Evolutionary conservation across 1,140 invertebrate genomes (phyloP), one percentile per base, ranked within the genome.

Genomic region (Globodera ellingtonae): DNA sequence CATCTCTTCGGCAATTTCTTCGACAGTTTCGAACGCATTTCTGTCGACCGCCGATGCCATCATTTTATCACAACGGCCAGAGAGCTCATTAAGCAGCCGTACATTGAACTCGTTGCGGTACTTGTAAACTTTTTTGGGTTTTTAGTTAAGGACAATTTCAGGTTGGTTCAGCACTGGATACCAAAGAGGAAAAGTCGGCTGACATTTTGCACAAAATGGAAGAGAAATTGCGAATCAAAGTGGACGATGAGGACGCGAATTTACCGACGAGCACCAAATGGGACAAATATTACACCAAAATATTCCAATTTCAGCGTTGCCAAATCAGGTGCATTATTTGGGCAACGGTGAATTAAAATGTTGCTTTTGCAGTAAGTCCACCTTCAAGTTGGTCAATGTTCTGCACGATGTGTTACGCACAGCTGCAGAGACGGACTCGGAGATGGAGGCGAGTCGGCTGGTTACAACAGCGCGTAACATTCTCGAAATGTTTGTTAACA

Each of bases 391-490:
- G 35, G 79, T 84, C 7, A 44, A 67, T 66, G 35, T 83, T 21
- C 18, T 83, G 6, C 18, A 70, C 10, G 83, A 84, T 15, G 59
- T 85, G 21, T 56, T 83, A 18, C 13, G 79, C 7, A n/a, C 72
- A 4, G 70, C 82, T 24, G 47, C 67, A 3, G 83, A 85, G 8
- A 47, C 83, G 3, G 56, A 56, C 24, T 56, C 84, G 44, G 83
- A 83, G 46, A 62, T 85, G 13, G 82, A 84, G 48, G 66, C 82
- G 10, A 48, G 50, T 67, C 84, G 81, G 47, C 75, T 84, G 35
- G 46, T 83, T n/a, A 81, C 72, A 9, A 82, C 82, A 10, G 79
- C 82, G 48, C 79, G 81, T n/a, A 77, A 85, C 66, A 72, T 83
- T 66, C 52, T 83, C 48, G 83, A 83, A 47, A 83, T 82, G 46